Conservation (phyloP, 92 coral and sea anemone species). For the Hydrozoanthus gracilis region DNA sequence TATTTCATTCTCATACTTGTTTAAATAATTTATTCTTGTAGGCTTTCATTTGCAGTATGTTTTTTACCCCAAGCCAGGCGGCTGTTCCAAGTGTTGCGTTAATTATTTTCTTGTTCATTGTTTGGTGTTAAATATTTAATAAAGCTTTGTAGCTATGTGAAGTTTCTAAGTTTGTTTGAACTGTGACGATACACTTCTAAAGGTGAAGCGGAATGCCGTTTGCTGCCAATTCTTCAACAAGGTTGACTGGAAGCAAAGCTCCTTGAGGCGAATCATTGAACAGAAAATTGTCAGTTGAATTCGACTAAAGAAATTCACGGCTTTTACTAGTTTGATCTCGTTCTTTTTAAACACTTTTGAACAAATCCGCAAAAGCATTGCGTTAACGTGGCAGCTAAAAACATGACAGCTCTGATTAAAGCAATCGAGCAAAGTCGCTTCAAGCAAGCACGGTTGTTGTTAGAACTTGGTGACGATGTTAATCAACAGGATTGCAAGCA, state of each 20-base stretch:
- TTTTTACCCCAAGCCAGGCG: not conserved
- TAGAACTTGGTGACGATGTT: conserved; percentile 66
- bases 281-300: too few relatives aligned
- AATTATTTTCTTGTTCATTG: not conserved
- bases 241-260: too few relatives aligned
- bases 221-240: not conserved
- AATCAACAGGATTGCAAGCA: conserved; percentile 57
- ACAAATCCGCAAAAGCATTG: not conserved
- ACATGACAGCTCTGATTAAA: conserved; percentile 69
- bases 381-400: not conserved
- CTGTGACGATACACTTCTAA: too few relatives aligned
- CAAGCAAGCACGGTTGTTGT: conserved; percentile 68
- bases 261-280: too few relatives aligned
- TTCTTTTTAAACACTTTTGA: not conserved
- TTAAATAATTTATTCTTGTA: too few relatives aligned
- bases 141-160: not conserved
- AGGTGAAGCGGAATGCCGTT: not conserved
- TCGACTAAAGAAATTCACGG: too few relatives aligned
- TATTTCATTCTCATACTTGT: too few relatives aligned
- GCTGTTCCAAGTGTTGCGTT: not conserved
- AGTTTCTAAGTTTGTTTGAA: not conserved
- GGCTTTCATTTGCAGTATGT: too few relatives aligned
- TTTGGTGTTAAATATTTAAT: not conserved
- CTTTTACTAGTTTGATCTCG: too few relatives aligned
- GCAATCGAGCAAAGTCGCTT: conserved; percentile 76